A percentile compares a stretch with the other conserved stretches of the same genome.
Conservation (phyloP, 1,140 invertebrate genomes). For the Ceratosolen fusciceps region DNA sequence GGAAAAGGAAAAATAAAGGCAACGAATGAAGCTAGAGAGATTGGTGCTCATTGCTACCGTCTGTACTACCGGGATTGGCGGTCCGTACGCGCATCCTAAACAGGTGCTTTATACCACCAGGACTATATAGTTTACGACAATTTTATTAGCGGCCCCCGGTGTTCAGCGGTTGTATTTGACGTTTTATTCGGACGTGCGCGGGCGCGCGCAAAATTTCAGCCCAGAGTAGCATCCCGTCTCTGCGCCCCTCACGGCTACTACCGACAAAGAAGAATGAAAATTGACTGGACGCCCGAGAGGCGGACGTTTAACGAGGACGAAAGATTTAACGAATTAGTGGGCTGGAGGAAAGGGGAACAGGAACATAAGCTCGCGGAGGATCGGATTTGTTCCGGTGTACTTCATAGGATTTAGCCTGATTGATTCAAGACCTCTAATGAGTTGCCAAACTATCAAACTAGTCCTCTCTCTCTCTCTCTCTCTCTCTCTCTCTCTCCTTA, state of each 20-base stretch:
- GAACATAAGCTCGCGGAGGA: background rate
- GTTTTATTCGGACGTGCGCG: conserved; percentile 66
- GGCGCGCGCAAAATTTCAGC: conserved; percentile 49
- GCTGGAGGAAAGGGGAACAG: background rate
- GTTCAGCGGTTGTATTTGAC: conserved; percentile 64
- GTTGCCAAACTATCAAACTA: background rate
- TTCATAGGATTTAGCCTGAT: background rate
- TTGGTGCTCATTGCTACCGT: background rate
- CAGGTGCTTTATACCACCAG: conserved; percentile 60
- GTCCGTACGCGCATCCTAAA: conserved; percentile 42
- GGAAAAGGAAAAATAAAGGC: background rate
- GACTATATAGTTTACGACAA: conserved; percentile 61
- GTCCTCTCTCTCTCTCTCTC: too few species aligned
- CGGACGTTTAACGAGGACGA: conserved; percentile 33
- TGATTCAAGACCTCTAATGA: background rate
- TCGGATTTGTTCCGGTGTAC: background rate
- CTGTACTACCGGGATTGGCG: background rate
- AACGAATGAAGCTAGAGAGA: background rate
- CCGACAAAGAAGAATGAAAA: conserved; percentile 20
- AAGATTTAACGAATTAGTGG: conserved; percentile 42
- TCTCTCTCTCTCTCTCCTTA: too few species aligned
- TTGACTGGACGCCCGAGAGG: conserved; percentile 34
- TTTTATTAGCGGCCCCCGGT: conserved; percentile 63
- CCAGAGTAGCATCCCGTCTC: background rate
- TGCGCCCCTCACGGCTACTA: conserved; percentile 8